A percentile compares a stretch with the other conserved stretches of the same genome.
These are phyloP conservation scores for Acanthisitta chloris DNA, from an alignment of 2,113 vertebrate species.

Conservation along the genomic window DNA sequence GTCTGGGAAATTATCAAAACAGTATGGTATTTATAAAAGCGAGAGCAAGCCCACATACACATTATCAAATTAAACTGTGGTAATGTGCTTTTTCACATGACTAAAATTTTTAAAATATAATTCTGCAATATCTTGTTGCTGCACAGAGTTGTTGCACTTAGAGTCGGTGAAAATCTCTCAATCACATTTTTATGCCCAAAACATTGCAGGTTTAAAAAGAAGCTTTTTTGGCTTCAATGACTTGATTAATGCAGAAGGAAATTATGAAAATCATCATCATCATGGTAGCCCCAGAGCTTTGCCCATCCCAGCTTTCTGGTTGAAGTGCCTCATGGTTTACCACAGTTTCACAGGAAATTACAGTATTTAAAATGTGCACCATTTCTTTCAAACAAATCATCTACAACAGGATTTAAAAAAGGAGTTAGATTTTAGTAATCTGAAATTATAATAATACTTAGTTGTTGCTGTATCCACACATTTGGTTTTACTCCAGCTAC, in stretches of 20 bases:
- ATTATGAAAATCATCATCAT: neutral
- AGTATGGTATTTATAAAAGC: slow-evolving; percentile 61
- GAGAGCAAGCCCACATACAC: slow-evolving; percentile 7
- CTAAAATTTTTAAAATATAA: slow-evolving; percentile 23
- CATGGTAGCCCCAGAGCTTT: neutral
- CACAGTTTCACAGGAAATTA: neutral
- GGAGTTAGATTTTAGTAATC: neutral
- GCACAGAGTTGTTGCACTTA: neutral
- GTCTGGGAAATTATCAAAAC: slow-evolving; percentile 57
- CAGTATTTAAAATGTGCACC: neutral
- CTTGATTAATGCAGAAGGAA: neutral
- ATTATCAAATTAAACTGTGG: slow-evolving; percentile 64
- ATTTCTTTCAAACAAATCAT: neutral
- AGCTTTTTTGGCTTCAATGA: neutral
- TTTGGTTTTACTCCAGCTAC: neutral
- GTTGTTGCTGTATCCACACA: neutral
- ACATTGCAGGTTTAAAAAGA: neutral
- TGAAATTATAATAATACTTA: neutral
- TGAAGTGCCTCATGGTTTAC: neutral
- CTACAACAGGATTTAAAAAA: neutral
- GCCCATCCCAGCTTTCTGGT: neutral
- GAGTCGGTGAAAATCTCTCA: neutral
- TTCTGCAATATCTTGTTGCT: neutral
- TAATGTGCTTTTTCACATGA: slow-evolving; percentile 25
- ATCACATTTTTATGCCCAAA: neutral